Base-by-base conservation (phyloP, 2,113 vertebrate genomes). In the Amia ocellicauda region DNA sequence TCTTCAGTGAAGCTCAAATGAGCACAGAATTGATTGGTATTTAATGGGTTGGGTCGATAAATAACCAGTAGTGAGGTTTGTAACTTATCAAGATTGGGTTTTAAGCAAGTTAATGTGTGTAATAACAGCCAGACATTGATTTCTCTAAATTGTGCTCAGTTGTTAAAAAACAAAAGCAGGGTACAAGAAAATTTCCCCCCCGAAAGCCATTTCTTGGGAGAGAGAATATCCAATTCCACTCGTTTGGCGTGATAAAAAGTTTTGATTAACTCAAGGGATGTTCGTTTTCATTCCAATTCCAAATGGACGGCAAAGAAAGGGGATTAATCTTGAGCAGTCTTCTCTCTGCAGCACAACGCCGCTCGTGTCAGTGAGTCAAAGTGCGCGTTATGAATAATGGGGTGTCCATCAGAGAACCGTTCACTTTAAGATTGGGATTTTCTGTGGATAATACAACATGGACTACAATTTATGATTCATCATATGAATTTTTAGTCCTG, bases 391-490 rank as follows among this genome's bases (percentile, higher is more conserved):
- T 90, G 86, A 89, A 88, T 90, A 90, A 90, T 87, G 78, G 85
- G 74, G 65, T 86, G 86, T 88, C 84, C 85, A 70, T 90, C 85
- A 88, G 78, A 75, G 73, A 69, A 80, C 77, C 69, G 83, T 83
- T 85, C 83, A 74, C 74, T 59, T 75, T 78, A 81, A 83, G 80
- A 85, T 83, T 87, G 84, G 85, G 83, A 86, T 90, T 88, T 88
- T 88, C 82, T 86, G 69, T 73, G 78, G 83, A 87, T 89, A 88
- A 88, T 86, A 86, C 86, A 86, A 85, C 85, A 81, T 78, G 72
- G 66, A 76, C 58, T 76, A 89, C 85, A 90, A 86, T 85, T 83
- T 83, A 83, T 87, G 80, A 87, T 89, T 87, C 81, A 80, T 86
- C 88, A 90, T 84, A 82, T 86, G 78, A 82, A 82, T 78, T 86